Base-by-base conservation (phyloP, 1,140 invertebrate genomes). In the Tribolium castaneum region DNA sequence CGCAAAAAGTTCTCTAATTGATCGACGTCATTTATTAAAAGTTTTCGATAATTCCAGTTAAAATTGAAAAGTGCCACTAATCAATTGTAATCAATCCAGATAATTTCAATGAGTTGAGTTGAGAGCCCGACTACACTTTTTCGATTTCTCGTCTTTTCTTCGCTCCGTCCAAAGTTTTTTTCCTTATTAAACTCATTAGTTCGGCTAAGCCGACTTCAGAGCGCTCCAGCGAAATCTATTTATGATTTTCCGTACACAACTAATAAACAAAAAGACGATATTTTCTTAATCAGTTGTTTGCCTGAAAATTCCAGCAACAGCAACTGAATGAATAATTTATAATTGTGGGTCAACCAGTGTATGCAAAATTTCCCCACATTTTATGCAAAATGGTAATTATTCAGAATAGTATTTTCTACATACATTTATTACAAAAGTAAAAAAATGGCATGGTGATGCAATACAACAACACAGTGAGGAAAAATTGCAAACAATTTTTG, bases 51-150 rank as follows among this genome's bases (percentile, higher is more conserved):
- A 66, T 66, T 66, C 59, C 59, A 30, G 25, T 66, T 66, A 13
- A 66, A 66, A 66, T 66, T 66, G 59, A 30, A 66, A 66, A 66
- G 59, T 66, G 59, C 54, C 59, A 66, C 59, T 66, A 66, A 66
- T 66, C 59, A 66, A 66, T 66, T 66, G 59, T 66, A 66, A 66
- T 66, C 59, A 66, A 66, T 66, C 59, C 59, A 66, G 59, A 66
- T 66, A 66, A 66, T 66, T 66, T 66, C 59, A 66, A 66, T 66
- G 59, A 66, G 6, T 35, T 35, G 6, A 34, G 59, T 3, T 3
- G 22, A 34, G 30, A 66, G n/a, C 34, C 45, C 59, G 34, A 66
- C 59, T 12, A 35, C 59, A 35, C 7, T 13, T 35, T 35, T 35
- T 35, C 56, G 10, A 19, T 59, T 59, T 30, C 54, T 59, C n/a